Evolutionary conservation across 2,113 vertebrate species (phyloP).

Genomic region (Oreochromis spilurus): DNA sequence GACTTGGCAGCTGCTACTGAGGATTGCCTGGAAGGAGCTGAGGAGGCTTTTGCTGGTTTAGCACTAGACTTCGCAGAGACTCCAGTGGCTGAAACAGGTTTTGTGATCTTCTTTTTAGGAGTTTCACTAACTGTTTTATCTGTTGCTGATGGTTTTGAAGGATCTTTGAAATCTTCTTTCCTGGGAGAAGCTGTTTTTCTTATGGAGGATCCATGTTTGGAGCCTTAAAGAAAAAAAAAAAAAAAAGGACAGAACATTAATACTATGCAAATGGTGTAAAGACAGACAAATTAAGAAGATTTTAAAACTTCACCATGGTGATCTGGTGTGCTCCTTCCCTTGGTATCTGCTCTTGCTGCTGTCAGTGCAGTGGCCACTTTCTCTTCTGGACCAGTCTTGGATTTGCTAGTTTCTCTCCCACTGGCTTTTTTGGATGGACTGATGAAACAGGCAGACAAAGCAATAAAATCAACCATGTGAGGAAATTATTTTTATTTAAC

Average conservation of each 20-base stretch:
- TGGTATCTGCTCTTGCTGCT: slow-evolving; percentile 67
- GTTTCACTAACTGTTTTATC: slow-evolving; percentile 58
- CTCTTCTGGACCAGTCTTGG: slow-evolving; percentile 66
- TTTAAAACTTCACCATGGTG: slow-evolving; percentile 75
- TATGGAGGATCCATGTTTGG: slow-evolving; percentile 66
- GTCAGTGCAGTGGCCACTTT: slow-evolving; percentile 65
- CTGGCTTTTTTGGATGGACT: slow-evolving; percentile 77
- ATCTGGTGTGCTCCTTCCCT: slow-evolving; percentile 75
- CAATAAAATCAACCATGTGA: neutral
- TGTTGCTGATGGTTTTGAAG: slow-evolving; percentile 48
- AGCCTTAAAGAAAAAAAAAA: slow-evolving; percentile 61
- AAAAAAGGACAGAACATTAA: neutral
- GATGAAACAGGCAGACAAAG: neutral
- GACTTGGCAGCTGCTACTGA: slow-evolving; percentile 43
- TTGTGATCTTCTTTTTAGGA: slow-evolving; percentile 79
- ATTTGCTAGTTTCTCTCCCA: slow-evolving; percentile 71
- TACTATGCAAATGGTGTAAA: neutral
- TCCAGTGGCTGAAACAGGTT: slow-evolving; percentile 50
- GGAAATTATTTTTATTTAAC: neutral
- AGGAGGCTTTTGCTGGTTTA: slow-evolving; percentile 67
- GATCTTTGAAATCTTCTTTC: slow-evolving; percentile 78
- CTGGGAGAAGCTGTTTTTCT: slow-evolving; percentile 82
- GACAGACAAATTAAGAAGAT: neutral
- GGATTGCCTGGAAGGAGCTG: slow-evolving; percentile 55
- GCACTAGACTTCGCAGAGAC: slow-evolving; percentile 65